Conservation (phyloP, 2,113 vertebrate species). For the Oncorhynchus tshawytscha region DNA sequence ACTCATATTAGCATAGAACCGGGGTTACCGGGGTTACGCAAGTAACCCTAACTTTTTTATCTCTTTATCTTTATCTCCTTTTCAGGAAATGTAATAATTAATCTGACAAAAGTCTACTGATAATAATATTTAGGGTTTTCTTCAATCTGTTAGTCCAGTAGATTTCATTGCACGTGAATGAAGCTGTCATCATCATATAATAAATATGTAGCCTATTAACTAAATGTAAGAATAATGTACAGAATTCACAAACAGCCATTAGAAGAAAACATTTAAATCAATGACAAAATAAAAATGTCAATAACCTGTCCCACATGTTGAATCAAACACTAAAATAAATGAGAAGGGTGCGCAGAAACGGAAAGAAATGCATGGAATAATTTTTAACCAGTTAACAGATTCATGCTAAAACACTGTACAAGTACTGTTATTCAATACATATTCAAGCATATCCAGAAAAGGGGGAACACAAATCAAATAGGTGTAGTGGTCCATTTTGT, state of each 20-base stretch:
- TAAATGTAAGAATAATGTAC: too few relatives aligned
- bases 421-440: not conserved
- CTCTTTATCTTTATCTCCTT: too few relatives aligned
- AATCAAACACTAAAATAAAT: not conserved
- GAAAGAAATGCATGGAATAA: not conserved
- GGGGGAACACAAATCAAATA: not conserved
- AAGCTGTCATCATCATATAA: not conserved
- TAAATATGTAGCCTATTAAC: not conserved
- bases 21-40: too few relatives aligned
- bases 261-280: too few relatives aligned
- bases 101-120: not conserved
- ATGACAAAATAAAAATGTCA: not conserved
- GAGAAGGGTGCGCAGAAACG: not conserved
- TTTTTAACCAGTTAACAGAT: not conserved
- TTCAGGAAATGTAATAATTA: not conserved
- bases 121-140: not conserved
- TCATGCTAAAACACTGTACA: not conserved
- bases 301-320: not conserved
- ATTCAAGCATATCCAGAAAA: constrained; percentile 8
- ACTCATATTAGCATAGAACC: too few relatives aligned
- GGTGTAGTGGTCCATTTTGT: not conserved
- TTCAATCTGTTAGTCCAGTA: not conserved
- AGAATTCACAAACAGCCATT: too few relatives aligned
- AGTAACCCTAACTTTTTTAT: not conserved
- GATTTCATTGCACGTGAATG: too few relatives aligned